Evolutionary conservation across 2,797 vertebrate genomes (phyloP).

Genomic region (Thaleichthys pacificus): DNA sequence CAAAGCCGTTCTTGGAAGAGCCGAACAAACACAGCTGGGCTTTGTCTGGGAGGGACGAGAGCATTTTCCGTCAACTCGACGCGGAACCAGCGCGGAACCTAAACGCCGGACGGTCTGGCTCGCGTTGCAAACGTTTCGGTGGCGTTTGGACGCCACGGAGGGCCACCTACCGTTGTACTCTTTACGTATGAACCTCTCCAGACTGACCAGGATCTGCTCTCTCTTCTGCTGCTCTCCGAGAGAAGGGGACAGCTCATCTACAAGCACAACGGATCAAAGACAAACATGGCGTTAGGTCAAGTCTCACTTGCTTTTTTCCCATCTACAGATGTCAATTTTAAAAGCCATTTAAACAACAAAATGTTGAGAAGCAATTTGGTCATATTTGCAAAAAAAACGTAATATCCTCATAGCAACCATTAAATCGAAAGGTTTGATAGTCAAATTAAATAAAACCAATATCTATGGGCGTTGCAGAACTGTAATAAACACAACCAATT

Average conservation of each 20-base stretch:
- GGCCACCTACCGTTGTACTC: constrained; percentile 87
- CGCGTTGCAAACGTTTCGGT: too few species aligned
- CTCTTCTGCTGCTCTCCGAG: constrained; percentile 90
- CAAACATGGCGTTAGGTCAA: background rate
- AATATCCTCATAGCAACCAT: too few species aligned
- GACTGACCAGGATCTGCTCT: constrained; percentile 89
- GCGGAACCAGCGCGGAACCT: background rate
- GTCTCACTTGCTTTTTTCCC: background rate
- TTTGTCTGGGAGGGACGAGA: constrained; percentile 76
- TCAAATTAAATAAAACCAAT: too few species aligned
- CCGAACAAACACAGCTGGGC: constrained; percentile 96
- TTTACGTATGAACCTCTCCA: constrained; percentile 96
- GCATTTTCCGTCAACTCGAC: too few species aligned
- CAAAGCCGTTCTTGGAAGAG: constrained; percentile 98
- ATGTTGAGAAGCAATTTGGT: too few species aligned
- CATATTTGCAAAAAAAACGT: too few species aligned
- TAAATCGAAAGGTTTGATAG: too few species aligned
- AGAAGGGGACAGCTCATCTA: constrained; percentile 89
- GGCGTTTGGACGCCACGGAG: too few species aligned
- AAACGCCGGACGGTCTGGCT: background rate
- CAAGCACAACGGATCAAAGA: constrained; percentile 25
- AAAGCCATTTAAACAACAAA: too few species aligned
- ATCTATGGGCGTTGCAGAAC: too few species aligned
- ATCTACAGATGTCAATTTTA: too few species aligned
- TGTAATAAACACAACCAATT: too few species aligned